Percentiles rank a stretch among this genome's conserved stretches.
These are phyloP conservation scores for Papilio machaon DNA, from an alignment of 1,140 invertebrate genomes.

Conservation along the genomic window DNA sequence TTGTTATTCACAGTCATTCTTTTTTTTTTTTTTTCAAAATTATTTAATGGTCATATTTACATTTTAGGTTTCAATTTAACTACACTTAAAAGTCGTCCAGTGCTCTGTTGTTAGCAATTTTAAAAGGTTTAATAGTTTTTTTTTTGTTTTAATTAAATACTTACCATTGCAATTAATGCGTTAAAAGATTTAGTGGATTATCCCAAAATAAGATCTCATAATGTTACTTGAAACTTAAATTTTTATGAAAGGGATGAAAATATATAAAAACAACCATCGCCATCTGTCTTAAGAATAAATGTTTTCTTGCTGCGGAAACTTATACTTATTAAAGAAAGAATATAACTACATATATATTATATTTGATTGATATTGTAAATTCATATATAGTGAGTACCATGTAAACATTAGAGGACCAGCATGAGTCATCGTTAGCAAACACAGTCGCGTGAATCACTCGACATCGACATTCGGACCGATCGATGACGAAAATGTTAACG, in stretches of 20 bases:
- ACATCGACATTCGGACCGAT: not conserved
- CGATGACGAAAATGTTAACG: slow-evolving; percentile 22
- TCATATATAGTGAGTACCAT: not conserved
- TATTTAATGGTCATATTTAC: slow-evolving; percentile 2
- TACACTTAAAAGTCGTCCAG: not conserved
- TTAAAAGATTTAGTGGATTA: no score
- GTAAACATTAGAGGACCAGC: slow-evolving; percentile 9
- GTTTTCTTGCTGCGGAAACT: no score
- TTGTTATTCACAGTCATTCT: not conserved
- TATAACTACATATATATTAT: no score
- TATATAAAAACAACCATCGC: no score
- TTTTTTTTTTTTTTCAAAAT: not conserved
- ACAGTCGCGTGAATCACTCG: slow-evolving; percentile 1
- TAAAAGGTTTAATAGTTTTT: not conserved
- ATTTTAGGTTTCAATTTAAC: not conserved
- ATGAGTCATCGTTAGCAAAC: slow-evolving; percentile 2
- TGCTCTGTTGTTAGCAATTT: not conserved
- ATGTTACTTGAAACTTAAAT: no score
- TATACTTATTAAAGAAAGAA: no score
- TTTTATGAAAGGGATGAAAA: no score
- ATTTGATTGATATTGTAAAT: not conserved
- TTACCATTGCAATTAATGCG: not conserved
- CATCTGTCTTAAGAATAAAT: no score
- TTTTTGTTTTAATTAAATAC: not conserved
- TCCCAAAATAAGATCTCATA: no score